Evolutionary conservation across 2,888 invertebrate genomes (phyloP).

Genomic region (Plagodis dolabraria): DNA sequence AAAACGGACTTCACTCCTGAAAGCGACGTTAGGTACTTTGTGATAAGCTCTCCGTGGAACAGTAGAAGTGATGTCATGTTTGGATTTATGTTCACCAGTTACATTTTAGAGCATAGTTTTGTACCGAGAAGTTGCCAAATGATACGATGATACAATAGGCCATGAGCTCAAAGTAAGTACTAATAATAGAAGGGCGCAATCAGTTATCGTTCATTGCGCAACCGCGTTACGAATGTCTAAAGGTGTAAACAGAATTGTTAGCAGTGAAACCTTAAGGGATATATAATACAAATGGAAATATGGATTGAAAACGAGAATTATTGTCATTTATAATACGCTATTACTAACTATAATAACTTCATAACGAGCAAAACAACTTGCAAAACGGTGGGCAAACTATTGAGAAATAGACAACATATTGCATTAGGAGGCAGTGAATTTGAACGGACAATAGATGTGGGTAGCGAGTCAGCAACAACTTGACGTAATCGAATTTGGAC

Average conservation of each 20-base stretch:
- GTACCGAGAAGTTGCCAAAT: conserved; percentile 44
- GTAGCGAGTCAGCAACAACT: conserved; percentile 44
- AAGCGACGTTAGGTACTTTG: conserved; percentile 10
- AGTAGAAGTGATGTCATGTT: neutral
- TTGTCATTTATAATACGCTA: conserved; percentile 39
- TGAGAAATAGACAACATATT: conserved; percentile 52
- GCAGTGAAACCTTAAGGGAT: conserved; percentile 51
- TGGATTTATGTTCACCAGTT: conserved; percentile 6
- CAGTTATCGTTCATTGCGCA: conserved; percentile 61
- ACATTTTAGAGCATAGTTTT: conserved; percentile 24
- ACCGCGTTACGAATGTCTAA: conserved; percentile 43
- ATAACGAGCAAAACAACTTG: conserved; percentile 50
- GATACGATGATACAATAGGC: conserved; percentile 50
- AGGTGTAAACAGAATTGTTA: conserved; percentile 64
- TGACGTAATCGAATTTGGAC: conserved; percentile 66
- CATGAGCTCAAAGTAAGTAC: conserved; percentile 43
- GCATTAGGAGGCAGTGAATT: conserved; percentile 46
- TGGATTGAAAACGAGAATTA: conserved; percentile 26
- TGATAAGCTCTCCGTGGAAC: conserved; percentile 6
- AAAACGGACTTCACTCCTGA: conserved; percentile 2
- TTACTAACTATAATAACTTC: conserved; percentile 33
- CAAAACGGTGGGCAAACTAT: conserved; percentile 39
- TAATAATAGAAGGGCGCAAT: conserved; percentile 58
- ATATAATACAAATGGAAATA: conserved; percentile 44
- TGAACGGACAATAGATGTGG: conserved; percentile 54